Base-by-base conservation (phyloP, 2,888 invertebrate genomes). In the Punctoribates punctum region DNA sequence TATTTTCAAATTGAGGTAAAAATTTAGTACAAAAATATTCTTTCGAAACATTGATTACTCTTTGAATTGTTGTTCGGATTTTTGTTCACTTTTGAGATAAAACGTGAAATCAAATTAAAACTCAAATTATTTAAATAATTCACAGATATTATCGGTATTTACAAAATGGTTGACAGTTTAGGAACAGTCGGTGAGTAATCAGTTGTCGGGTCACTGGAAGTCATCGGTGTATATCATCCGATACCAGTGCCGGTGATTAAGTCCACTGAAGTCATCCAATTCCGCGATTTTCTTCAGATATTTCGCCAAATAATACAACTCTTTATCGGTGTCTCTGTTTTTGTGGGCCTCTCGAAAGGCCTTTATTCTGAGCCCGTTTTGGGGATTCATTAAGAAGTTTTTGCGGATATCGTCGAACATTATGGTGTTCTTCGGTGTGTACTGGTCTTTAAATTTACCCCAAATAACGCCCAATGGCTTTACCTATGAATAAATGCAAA, bases 361-460 rank as follows among this genome's bases (percentile, higher is more conserved):
- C 82, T 91, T 88, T 81, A 97, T 96, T 84, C 85, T 80, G 2
- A 79, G 67, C 0, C 97, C 97, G 77, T 91, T 93, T 81, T 92
- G 92, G 0, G 96, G 96, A 84, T 98, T 98, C 96, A 98, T 96
- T 54, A 96, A 88, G 82, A 98, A 98, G 85, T 98, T 98, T 80
- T 96, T 87, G 75, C 96, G 87, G 54, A 96, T 91, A 82, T 98
- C 97, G 83, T 98, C 97, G 81, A 98, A 93, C 96, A 98, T 98
- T 79, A 98, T 95, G 0, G 96, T 97, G 83, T 98, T 98, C 82
- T 91, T 91, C 0, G 91, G 86, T 72, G 88, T 90, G 85, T 93
- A 97, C 82, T n/a, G n/a, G n/a, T 96, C 93, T 0, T 90, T 88
- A 83, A 90, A 96, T 82, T 94, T 93, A 17, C 96, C 96, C 97